Base-by-base conservation (phyloP, 2,888 invertebrate genomes). In the Aleiodes testaceus region DNA sequence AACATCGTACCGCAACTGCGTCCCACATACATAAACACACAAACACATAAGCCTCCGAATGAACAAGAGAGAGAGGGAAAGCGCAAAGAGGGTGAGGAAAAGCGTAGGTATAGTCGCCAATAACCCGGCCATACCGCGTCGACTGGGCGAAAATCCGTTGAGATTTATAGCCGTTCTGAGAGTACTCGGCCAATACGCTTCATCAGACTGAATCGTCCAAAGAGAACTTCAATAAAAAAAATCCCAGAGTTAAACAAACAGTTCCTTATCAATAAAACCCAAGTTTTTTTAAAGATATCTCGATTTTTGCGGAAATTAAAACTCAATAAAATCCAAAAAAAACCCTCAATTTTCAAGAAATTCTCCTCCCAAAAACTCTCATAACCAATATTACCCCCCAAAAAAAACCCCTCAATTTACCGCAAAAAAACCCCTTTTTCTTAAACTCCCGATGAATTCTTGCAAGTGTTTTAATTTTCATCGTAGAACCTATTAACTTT, bases 401-500 rank as follows among this genome's bases (percentile, higher is more conserved):
- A 5, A 36, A 9, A 2, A 36, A 9, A 36, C 2, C 4, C 9
- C 36, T 36, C 36, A 6, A 36, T n/a, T 6, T 36, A 6, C 36
- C 36, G 6, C 9, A n/a, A n/a, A n/a, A n/a, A n/a, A n/a, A 26
- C 5, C 9, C 7, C 9, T 36, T 36, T 9, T 6, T 6, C 7
- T 36, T 36, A 36, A 36, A 36, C 36, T n/a, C n/a, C 14, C 45
- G 45, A 12, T 22, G 20, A 9, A 18, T 53, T 53, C 20, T n/a
- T 20, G n/a, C 22, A 63, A 45, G 84, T 82, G 81, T 85, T 86
- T 86, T 86, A 86, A 86, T 85, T 86, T 86, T 85, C 84, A 86
- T 85, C 84, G 82, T 80, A 84, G 85, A 80, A 79, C 81, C 84
- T 79, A 84, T 86, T 85, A 85, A 83, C 82, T 86, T 86, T 85